Evolutionary conservation across 1,140 invertebrate species (phyloP), one percentile per base, ranked within the genome.

Genomic region (Bombus superbus): DNA sequence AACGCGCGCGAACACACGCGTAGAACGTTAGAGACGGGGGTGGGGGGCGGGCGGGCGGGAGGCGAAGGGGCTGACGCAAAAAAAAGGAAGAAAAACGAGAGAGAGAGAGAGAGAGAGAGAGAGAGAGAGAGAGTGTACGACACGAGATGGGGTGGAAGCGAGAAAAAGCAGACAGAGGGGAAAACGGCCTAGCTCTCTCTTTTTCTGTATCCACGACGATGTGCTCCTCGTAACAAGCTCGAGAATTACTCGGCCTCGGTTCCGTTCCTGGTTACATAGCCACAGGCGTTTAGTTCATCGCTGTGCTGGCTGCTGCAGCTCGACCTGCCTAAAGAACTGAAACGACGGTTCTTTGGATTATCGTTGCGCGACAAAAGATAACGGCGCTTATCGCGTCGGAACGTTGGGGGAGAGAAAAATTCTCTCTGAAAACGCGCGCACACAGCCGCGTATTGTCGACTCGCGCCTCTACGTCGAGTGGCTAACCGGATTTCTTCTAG

Each of bases 201-300:
- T 18, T 73, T 38, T 71, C 57, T 71, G 80, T 82, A 82, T 90
- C 85, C 78, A 77, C 82, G 77, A 87, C 68, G 75, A 77, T 78
- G 69, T 83, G 76, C 64, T 82, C 69, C 75, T 71, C 86, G 74
- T 91, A 92, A 91, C 92, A 87, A 89, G 86, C 78, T 86, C 64
- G 87, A 85, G 87, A 87, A 90, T 91, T 88, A 89, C 66, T 81
- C 81, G 59, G 59, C 28, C 72, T 53, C 68, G 68, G 75, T 66
- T 74, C 71, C 59, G 75, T 47, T 77, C 73, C 59, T 69, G 74
- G 84, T 90, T 90, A 82, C 88, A 83, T 83, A 75, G 76, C 77
- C 66, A 64, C 75, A 44, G 82, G 82, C 80, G 79, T 83, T 77
- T 85, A 80, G 83, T 80, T 81, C 28, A 42, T 80, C 59, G 87